Percentiles rank a stretch among this genome's conserved stretches.
Conservation (phyloP, 23 tunicate species). For the Diplosoma virens region DNA sequence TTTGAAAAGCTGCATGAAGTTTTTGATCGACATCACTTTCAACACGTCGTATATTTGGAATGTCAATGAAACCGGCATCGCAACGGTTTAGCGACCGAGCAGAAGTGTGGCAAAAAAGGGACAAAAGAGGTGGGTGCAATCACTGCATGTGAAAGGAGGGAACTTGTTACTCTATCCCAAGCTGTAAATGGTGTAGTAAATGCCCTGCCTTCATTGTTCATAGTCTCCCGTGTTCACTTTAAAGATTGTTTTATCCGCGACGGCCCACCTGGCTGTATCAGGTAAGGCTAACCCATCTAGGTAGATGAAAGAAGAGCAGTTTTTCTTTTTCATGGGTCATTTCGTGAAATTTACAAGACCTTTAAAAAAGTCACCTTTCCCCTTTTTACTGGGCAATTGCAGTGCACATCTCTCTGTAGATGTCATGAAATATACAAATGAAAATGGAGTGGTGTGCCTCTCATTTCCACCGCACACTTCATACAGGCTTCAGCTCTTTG, state of each 20-base stretch:
- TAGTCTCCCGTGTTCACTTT: conserved; percentile 19
- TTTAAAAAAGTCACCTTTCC: background rate
- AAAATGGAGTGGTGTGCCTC: no score
- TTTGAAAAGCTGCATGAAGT: conserved; percentile 24
- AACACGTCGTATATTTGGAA: conserved; percentile 16
- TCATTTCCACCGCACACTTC: no score
- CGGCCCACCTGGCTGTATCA: conserved; percentile 7
- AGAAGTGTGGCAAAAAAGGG: conserved; percentile 35
- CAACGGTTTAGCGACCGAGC: conserved; percentile 26
- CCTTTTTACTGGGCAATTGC: conserved; percentile 15
- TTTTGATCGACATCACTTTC: conserved; percentile 20
- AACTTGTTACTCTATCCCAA: conserved; percentile 9
- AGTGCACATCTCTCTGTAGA: conserved; percentile 14
- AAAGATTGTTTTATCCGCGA: conserved; percentile 12
- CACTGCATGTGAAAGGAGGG: conserved; percentile 30
- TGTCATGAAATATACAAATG: no score
- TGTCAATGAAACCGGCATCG: conserved; percentile 38
- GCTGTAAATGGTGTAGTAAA: conserved; percentile 36
- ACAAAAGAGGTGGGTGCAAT: conserved; percentile 24
- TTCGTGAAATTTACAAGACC: background rate
- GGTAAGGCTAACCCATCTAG: conserved; percentile 27
- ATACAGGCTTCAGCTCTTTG: no score
- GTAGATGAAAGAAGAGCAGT: conserved; percentile 24
- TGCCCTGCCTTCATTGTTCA: conserved; percentile 24
- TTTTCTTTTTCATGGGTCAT: conserved; percentile 31